Base-by-base conservation (phyloP, 2,113 vertebrate species). In the Catharus bicknelli region DNA sequence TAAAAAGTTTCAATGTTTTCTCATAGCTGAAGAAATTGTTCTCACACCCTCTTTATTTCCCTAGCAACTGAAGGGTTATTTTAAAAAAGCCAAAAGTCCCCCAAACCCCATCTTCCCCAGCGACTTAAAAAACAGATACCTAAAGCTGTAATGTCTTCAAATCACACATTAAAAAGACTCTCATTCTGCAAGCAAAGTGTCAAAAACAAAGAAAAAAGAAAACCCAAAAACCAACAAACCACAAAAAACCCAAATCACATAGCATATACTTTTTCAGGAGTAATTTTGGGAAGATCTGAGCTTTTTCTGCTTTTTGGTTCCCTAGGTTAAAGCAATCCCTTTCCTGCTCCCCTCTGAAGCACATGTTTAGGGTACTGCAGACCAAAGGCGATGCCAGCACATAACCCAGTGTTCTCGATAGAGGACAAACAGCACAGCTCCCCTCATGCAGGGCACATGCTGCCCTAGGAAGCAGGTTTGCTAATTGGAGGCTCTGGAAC, bases 401-500 rank as follows among this genome's bases (percentile, higher is more conserved):
- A 55, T 8, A 32, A 57, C 36, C 43, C 62, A 18, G 13, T 40
- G 53, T 61, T 61, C 90, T 84, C 47, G 51, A 0, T 1, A 78
- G n/a, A 43, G 23, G 84, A 80, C 54, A 94, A 94, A 90, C 16
- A 74, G 45, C 74, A 62, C 1, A 29, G 54, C 8, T n/a, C n/a
- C n/a, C n/a, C 73, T 78, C 64, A 81, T 21, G n/a, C 55, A 63
- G 42, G 77, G 34, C 78, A 62, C 25, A 79, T 1, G 26, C 47
- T 64, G 40, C 54, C 50, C 48, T 69, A 40, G 29, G 62, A 67
- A 86, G 72, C 25, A 78, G 32, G 36, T 58, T 86, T 90, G 58
- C 64, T 95, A 91, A 96, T 89, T 26, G 29, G 80, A 87, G 34
- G 61, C 87, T 93, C 61, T 80, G 76, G 43, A 94, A 74, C 26